Evolutionary conservation across 2,797 vertebrate genomes (phyloP).

Genomic region (Chaetodon trifasciatus): DNA sequence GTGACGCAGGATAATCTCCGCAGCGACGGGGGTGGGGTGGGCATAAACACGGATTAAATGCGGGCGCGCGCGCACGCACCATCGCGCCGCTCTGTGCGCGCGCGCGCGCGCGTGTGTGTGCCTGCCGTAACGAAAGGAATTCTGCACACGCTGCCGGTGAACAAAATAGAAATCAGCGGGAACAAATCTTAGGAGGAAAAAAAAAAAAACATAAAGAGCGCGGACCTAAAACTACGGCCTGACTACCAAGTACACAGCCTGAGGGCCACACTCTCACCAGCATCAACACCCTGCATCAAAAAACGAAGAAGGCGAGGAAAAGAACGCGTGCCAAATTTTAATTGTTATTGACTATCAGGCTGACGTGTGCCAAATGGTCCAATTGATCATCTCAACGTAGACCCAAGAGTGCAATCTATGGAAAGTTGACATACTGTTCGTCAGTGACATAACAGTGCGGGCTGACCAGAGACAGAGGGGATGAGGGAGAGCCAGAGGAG

Average conservation of each 20-base stretch:
- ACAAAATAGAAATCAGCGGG: constrained; percentile 57
- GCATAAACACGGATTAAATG: constrained; percentile 83
- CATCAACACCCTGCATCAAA: constrained; percentile 45
- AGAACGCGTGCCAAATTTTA: constrained; percentile 56
- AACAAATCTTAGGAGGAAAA: constrained; percentile 29
- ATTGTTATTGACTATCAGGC: constrained; percentile 72
- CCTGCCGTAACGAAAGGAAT: constrained; percentile 42
- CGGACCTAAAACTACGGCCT: constrained; percentile 19
- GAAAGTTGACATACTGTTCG: constrained; percentile 41
- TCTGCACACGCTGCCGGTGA: constrained; percentile 49
- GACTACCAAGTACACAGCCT: constrained; percentile 44
- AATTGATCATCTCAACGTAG: constrained; percentile 57
- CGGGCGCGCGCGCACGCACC: constrained; percentile 37
- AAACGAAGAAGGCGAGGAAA: background rate
- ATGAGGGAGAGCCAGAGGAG: background rate
- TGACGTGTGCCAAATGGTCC: constrained; percentile 71
- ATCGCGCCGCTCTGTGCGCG: background rate
- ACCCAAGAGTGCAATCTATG: constrained; percentile 17
- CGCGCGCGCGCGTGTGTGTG: background rate
- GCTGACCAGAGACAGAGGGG: background rate
- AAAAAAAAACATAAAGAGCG: constrained; percentile 17
- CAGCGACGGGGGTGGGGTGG: constrained; percentile 81
- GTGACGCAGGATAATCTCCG: constrained; percentile 86
- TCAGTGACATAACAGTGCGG: constrained; percentile 21
- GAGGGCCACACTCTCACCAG: constrained; percentile 35